These are phyloP conservation scores for Pseudorectes ferrugineus DNA, from an alignment of 2,113 vertebrate species.

Conservation along the genomic window DNA sequence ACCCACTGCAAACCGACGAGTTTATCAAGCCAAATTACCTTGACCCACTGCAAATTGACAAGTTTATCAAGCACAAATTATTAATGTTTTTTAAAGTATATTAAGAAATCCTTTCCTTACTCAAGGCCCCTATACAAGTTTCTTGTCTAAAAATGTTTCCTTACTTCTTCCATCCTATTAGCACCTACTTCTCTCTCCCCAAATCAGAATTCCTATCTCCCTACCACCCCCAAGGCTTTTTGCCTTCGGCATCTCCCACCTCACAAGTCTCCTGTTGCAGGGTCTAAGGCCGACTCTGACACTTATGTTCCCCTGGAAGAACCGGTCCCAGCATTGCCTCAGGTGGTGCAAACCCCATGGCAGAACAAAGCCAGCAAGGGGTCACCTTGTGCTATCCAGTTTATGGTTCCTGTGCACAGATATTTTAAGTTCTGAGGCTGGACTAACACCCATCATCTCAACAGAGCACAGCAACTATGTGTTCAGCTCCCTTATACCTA, in stretches of 20 bases:
- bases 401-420: neutral
- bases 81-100: neutral
- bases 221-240: neutral
- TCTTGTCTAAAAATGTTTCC: neutral
- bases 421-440: neutral
- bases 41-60: neutral
- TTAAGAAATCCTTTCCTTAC: neutral
- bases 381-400: neutral
- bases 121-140: neutral
- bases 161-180: neutral
- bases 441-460: neutral
- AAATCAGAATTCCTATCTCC: neutral
- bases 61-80: neutral
- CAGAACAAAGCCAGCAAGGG: neutral
- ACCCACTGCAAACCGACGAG: neutral
- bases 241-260: neutral
- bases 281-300: neutral
- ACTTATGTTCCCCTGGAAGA: neutral
- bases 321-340: neutral
- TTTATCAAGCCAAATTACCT: neutral
- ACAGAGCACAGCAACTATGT: rapidly evolving
- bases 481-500: neutral
- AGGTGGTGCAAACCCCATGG: neutral
- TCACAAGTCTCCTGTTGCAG: neutral
- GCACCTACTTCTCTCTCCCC: neutral